These are phyloP conservation scores for Eudasyphora cyanicolor DNA, from an alignment of 2,888 invertebrate species.

Conservation along the genomic window DNA sequence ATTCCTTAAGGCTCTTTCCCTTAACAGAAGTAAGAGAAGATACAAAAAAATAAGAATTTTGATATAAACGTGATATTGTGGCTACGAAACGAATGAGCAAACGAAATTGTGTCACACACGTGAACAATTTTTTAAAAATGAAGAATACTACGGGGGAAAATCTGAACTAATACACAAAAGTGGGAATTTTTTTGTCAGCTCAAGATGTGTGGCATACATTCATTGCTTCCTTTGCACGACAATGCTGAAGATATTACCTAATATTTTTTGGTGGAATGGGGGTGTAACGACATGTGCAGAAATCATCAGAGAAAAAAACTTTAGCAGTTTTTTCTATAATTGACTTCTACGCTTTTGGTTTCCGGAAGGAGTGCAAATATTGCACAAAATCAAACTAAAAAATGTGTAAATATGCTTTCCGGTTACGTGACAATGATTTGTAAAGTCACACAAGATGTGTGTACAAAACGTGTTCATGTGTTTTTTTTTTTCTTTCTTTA, in stretches of 20 bases:
- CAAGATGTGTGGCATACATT: slow-evolving; percentile 35
- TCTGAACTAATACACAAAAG: slow-evolving; percentile 1
- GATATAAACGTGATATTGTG: slow-evolving; percentile 18
- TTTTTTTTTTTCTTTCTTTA: background rate
- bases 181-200: slow-evolving; percentile 7
- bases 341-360: slow-evolving; percentile 20
- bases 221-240: background rate
- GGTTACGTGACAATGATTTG: slow-evolving; percentile 46
- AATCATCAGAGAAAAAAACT: background rate
- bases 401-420: slow-evolving; percentile 46
- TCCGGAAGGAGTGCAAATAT: background rate
- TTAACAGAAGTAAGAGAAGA: background rate
- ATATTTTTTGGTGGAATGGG: slow-evolving; percentile 14
- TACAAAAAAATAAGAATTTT: background rate
- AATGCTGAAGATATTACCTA: background rate
- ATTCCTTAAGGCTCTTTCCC: slow-evolving; percentile 49
- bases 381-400: slow-evolving; percentile 16
- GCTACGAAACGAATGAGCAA: slow-evolving; percentile 16
- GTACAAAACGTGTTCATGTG: background rate
- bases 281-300: slow-evolving; percentile 21
- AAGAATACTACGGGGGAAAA: background rate
- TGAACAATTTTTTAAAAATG: slow-evolving; percentile 50
- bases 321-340: slow-evolving; percentile 8
- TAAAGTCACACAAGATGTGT: background rate
- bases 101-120: slow-evolving; percentile 55